phyloP scores from a whole-genome alignment of 2,888 invertebrate species.

The Hecatera dysodea region DNA sequence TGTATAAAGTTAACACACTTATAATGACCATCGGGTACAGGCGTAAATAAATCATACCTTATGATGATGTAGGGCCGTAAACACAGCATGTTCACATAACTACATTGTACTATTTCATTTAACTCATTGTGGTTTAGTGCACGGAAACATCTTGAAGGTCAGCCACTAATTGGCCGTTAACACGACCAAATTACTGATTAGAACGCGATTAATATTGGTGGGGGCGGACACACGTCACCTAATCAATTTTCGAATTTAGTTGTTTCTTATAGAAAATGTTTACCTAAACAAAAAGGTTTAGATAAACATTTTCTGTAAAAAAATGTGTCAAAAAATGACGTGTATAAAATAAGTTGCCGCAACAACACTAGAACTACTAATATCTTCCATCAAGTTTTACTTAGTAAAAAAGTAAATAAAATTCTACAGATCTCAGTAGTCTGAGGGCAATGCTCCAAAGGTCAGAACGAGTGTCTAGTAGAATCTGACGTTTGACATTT shows the following conservation, averaged over 20 bases:
- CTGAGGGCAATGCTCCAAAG: slow-evolving; percentile 8
- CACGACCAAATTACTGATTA: slow-evolving; percentile 58
- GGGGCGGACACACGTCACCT: slow-evolving; percentile 29
- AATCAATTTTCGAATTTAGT: slow-evolving; percentile 34
- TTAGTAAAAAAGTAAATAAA: slow-evolving; percentile 12
- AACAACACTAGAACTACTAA: background rate
- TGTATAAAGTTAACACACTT: slow-evolving; percentile 15
- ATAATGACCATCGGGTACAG: slow-evolving; percentile 11
- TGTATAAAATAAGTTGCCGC: background rate
- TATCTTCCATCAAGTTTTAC: slow-evolving; percentile 3
- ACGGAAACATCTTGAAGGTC: slow-evolving; percentile 64
- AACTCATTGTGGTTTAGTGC: slow-evolving; percentile 47
- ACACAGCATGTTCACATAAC: slow-evolving; percentile 16
- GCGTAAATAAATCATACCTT: slow-evolving; percentile 29
- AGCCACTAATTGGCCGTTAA: slow-evolving; percentile 60
- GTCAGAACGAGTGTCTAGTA: background rate
- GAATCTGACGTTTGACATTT: background rate
- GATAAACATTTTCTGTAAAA: too few relatives aligned
- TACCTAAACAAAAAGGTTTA: too few relatives aligned
- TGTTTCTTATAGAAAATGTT: slow-evolving; percentile 6
- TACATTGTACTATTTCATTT: slow-evolving; percentile 34
- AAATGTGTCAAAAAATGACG: background rate
- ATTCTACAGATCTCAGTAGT: background rate
- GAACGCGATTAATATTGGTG: slow-evolving; percentile 47
- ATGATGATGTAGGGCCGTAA: slow-evolving; percentile 22